Evolutionary conservation across 2,888 invertebrate species (phyloP).

Genomic region (Poecilus cupreus): DNA sequence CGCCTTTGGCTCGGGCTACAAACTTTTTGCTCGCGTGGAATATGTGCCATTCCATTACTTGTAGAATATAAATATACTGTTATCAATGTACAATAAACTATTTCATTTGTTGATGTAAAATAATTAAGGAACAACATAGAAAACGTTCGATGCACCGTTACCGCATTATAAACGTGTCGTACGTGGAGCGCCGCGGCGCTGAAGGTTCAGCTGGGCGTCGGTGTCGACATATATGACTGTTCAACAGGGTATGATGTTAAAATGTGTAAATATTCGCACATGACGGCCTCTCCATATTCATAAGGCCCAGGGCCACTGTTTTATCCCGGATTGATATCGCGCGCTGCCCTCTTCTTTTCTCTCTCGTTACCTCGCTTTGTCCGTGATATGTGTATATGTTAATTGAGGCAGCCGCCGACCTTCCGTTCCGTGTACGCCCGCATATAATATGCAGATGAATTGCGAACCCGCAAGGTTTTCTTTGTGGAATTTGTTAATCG

Average conservation of each 20-base stretch:
- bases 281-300: conserved; percentile 59
- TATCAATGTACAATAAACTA: too few relatives aligned
- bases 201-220: background rate
- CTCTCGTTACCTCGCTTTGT: conserved; percentile 44
- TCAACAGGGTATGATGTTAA: conserved; percentile 62
- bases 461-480: background rate
- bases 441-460: conserved; percentile 53
- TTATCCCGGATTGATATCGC: conserved; percentile 56
- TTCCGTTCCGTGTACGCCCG: conserved; percentile 40
- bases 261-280: conserved; percentile 68
- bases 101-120: too few relatives aligned
- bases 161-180: background rate
- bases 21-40: too few relatives aligned
- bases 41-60: too few relatives aligned
- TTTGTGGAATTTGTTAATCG: conserved; percentile 51
- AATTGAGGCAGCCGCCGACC: conserved; percentile 49
- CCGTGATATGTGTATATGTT: conserved; percentile 53
- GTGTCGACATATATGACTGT: conserved; percentile 56
- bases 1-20: too few relatives aligned
- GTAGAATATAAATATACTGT: too few relatives aligned
- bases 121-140: conserved; percentile 14
- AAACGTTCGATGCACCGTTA: background rate
- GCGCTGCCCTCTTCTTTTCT: conserved; percentile 47
- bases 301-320: conserved; percentile 54
- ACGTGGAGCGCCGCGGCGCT: background rate